Evolutionary conservation across 1,140 invertebrate species (phyloP), one percentile per base, ranked within the genome.

Genomic region (Matsumurasca onukii): DNA sequence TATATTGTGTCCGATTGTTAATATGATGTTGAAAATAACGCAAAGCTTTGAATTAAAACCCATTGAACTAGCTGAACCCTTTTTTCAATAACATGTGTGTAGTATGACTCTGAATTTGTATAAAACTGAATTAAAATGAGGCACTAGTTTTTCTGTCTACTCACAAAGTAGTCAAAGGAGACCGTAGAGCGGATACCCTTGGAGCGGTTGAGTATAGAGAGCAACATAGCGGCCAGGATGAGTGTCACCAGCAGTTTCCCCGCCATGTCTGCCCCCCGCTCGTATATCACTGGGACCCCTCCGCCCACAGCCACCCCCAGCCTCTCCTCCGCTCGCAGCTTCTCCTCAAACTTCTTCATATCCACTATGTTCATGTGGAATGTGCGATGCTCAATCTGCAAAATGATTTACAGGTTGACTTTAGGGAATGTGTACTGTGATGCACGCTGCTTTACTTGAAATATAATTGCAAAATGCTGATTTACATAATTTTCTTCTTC

Each of bases 321-420:
- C 67, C 83, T 77, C 77, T 84, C 78, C 81, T 98, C 95, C 12
- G 89, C 89, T 55, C 95, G 83, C 49, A 98, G 77, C 82, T 94
- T 95, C 75, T 91, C 90, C 80, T 97, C 95, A 79, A 97, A 92
- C 71, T 89, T 87, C 45, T 89, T 85, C 17, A 89, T 86, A 77
- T 94, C 89, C 0, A 88, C 88, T 15, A 95, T 87, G 75, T 91
- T 90, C 91, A 97, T 93, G 72, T 92, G 88, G 78, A 87, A 94
- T 9, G 80, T 84, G 68, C 83, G 84, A 73, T 87, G 84, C 31
- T 86, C 86, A 24, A 83, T 76, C 86, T 89, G 74, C 30, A 82
- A 81, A 22, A 69, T 3, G 25, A 45, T 12, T 17, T 45, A 68
- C 59, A 24, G 62, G 25, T 57, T 17, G 17, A 69, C 20, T 9